Evolutionary conservation across 2,888 invertebrate species (phyloP).

Genomic region (Amphimallon solstitiale): DNA sequence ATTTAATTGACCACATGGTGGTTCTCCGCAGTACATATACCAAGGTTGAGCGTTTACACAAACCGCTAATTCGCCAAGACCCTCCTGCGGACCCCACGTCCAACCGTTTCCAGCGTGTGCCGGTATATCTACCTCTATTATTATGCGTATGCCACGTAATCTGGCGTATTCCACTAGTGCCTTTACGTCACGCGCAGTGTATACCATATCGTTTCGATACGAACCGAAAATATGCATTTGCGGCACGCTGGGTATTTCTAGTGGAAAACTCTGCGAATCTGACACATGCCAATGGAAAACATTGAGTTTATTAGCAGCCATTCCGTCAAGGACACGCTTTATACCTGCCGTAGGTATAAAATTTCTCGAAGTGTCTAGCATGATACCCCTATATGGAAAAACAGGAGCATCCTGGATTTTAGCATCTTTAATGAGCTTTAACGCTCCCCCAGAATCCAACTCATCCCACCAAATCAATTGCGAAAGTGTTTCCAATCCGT

Average conservation of each 20-base stretch:
- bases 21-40: conserved; percentile 84
- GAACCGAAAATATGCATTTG: conserved; percentile 86
- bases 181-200: conserved; percentile 52
- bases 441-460: conserved; percentile 64
- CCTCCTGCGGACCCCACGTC: conserved; percentile 82
- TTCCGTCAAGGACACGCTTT: conserved; percentile 82
- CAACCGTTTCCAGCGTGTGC: conserved; percentile 90
- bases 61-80: conserved; percentile 80
- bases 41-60: conserved; percentile 86
- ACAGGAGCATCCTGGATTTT: conserved; percentile 81
- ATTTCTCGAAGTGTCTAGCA: conserved; percentile 92
- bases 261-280: conserved; percentile 94
- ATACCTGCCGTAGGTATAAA: conserved; percentile 81
- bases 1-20: conserved; percentile 88
- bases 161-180: conserved; percentile 81
- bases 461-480: conserved; percentile 85
- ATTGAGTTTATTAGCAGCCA: conserved; percentile 91
- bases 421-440: conserved; percentile 74
- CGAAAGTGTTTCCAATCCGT: conserved; percentile 81
- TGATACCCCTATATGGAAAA: conserved; percentile 83
- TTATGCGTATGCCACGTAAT: conserved; percentile 84
- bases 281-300: conserved; percentile 93
- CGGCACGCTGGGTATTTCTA: conserved; percentile 79
- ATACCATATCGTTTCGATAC: conserved; percentile 74
- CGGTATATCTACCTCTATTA: conserved; percentile 92